These are phyloP conservation scores for Anthoscopus minutus DNA, from an alignment of 2,113 vertebrate genomes.

Conservation along the genomic window DNA sequence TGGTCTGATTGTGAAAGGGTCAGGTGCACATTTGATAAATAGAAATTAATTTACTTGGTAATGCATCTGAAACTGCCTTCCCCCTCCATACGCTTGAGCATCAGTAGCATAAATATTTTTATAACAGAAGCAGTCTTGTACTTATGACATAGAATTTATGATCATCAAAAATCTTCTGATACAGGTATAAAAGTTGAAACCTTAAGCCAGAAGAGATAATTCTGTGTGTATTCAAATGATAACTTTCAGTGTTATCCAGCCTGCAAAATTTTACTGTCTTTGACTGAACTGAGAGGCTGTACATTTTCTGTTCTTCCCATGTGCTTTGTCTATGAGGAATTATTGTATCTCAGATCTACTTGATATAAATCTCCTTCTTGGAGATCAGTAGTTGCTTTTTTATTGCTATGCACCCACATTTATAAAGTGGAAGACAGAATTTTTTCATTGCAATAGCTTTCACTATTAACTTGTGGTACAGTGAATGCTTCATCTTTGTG, in stretches of 20 bases:
- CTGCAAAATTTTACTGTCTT: background rate
- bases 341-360: accelerated
- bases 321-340: background rate
- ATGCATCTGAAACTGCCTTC: background rate
- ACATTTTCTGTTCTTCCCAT: background rate
- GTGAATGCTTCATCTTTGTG: background rate
- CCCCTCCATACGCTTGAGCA: background rate
- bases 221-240: background rate
- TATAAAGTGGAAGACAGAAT: background rate
- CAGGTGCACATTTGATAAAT: background rate
- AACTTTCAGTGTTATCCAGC: background rate
- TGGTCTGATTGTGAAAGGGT: background rate
- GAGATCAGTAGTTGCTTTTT: background rate
- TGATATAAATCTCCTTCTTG: background rate
- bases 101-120: background rate
- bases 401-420: background rate
- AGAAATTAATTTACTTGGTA: background rate
- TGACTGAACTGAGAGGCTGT: background rate
- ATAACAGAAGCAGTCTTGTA: background rate
- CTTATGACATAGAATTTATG: background rate
- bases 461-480: background rate
- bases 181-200: background rate
- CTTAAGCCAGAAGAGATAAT: background rate
- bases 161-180: background rate
- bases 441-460: background rate